These are phyloP conservation scores for Falco novaeseelandiae DNA, from an alignment of 2,797 vertebrate genomes.

Conservation along the genomic window DNA sequence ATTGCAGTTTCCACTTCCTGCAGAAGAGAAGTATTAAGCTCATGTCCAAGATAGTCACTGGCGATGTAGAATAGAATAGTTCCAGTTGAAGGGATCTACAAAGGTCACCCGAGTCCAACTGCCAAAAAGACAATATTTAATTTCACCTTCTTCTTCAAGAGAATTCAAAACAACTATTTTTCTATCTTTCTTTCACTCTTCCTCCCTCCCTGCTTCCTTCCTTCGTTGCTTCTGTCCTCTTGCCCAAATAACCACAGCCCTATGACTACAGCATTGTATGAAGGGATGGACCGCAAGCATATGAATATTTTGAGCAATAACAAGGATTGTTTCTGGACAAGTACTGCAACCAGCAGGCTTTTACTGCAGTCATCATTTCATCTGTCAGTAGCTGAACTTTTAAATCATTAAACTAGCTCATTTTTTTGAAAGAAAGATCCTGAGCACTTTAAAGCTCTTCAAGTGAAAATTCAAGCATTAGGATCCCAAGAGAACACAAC, in stretches of 20 bases:
- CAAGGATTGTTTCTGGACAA: background rate
- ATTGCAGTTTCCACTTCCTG: background rate
- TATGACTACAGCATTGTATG: background rate
- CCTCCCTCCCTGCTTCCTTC: background rate
- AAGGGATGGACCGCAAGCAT: background rate
- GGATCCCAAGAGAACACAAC: conserved; percentile 18
- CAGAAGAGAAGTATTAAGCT: background rate
- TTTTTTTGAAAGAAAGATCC: background rate
- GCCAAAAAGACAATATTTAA: background rate
- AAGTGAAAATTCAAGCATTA: conserved; percentile 16
- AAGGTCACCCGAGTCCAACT: background rate
- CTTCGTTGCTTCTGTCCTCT: background rate
- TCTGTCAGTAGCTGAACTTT: conserved; percentile 12
- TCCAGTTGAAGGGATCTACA: background rate
- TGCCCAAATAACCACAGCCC: background rate
- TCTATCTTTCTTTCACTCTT: background rate
- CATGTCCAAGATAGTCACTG: background rate
- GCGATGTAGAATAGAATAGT: background rate
- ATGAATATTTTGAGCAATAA: background rate
- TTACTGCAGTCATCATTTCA: conserved; percentile 6
- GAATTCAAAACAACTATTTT: background rate
- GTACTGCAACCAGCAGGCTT: background rate
- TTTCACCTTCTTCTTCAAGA: background rate
- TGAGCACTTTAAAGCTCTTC: background rate
- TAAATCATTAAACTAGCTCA: background rate